Evolutionary conservation across 2,888 invertebrate genomes (phyloP).

Genomic region (Luperina nickerlii): DNA sequence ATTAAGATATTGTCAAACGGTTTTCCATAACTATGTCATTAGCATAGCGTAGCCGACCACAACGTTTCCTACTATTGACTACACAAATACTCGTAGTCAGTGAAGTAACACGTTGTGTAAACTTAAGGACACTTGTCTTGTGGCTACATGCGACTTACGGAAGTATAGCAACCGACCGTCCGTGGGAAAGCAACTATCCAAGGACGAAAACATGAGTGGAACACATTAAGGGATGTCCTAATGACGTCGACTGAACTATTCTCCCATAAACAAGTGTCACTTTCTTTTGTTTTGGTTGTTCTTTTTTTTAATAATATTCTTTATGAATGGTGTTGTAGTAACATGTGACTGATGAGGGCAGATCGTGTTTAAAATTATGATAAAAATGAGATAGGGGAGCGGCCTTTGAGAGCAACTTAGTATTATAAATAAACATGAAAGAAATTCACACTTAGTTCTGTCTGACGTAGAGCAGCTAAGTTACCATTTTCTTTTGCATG

Average conservation of each 20-base stretch:
- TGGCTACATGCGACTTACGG: slow-evolving; percentile 71
- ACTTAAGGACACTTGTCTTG: slow-evolving; percentile 74
- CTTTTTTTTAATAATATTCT: slow-evolving; percentile 30
- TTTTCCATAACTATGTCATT: slow-evolving; percentile 21
- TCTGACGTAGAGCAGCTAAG: not conserved
- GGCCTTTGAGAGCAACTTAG: not conserved
- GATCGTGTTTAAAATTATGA: slow-evolving; percentile 1
- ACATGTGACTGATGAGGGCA: slow-evolving; percentile 46
- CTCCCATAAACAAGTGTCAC: slow-evolving; percentile 68
- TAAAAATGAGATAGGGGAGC: slow-evolving; percentile 6
- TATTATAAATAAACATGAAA: not conserved
- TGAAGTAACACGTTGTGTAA: slow-evolving; percentile 64
- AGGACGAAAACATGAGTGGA: slow-evolving; percentile 68
- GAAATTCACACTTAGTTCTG: not conserved
- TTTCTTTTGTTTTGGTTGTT: slow-evolving; percentile 65
- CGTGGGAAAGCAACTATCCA: slow-evolving; percentile 80
- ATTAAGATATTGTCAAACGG: slow-evolving; percentile 36
- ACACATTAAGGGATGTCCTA: slow-evolving; percentile 65
- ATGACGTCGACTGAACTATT: slow-evolving; percentile 65
- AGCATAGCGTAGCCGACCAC: slow-evolving; percentile 25
- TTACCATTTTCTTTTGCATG: too few relatives aligned
- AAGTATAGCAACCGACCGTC: slow-evolving; percentile 75
- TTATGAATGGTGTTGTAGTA: slow-evolving; percentile 41
- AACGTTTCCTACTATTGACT: slow-evolving; percentile 52
- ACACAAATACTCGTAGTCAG: slow-evolving; percentile 52